Evolutionary conservation across 2,113 vertebrate genomes (phyloP).

Genomic region (Alexandromys fortis): DNA sequence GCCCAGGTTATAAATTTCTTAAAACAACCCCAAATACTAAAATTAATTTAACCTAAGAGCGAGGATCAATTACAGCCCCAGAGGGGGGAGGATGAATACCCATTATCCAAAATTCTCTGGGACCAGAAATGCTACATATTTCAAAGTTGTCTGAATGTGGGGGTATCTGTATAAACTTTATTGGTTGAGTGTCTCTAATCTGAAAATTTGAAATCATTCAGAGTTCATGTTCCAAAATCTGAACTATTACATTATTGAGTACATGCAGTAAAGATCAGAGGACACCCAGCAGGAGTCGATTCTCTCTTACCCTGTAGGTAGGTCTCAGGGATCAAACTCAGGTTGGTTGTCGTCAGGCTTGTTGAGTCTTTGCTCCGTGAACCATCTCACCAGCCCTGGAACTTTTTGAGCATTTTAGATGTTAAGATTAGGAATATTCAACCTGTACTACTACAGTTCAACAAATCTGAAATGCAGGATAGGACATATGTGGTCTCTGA

Average conservation of each 20-base stretch:
- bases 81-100: background rate
- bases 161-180: background rate
- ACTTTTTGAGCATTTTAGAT: background rate
- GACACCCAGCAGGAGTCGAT: background rate
- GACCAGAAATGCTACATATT: background rate
- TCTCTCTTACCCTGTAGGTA: background rate
- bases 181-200: background rate
- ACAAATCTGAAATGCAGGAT: background rate
- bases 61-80: background rate
- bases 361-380: background rate
- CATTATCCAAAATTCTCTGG: background rate
- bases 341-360: background rate
- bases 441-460: background rate
- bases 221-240: background rate
- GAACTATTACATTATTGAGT: background rate
- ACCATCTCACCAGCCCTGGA: background rate
- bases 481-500: background rate
- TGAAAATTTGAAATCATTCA: background rate
- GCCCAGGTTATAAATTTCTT: background rate
- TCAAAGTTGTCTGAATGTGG: background rate
- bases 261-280: background rate
- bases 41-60: constrained; percentile 9
- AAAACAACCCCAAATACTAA: background rate
- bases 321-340: background rate
- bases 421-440: background rate